Percentiles rank a stretch among this genome's conserved stretches.
phyloP scores from a whole-genome alignment of 2,113 vertebrate genomes.

The Lagopus muta region DNA sequence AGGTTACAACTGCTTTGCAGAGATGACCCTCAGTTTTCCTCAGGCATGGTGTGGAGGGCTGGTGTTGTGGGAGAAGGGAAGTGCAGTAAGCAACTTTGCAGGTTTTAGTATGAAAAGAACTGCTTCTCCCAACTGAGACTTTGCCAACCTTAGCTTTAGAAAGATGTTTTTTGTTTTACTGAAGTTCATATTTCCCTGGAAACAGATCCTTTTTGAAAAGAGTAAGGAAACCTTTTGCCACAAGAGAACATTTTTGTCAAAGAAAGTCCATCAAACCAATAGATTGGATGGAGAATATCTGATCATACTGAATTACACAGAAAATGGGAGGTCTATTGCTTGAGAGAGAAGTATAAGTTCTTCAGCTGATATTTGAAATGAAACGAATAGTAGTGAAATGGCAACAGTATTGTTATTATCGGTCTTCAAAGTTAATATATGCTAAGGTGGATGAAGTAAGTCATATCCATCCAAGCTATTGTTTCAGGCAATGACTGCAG shows the following conservation, averaged over 20 bases:
- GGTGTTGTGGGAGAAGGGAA: neutral
- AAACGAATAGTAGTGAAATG: neutral
- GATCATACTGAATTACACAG: neutral
- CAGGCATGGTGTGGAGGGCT: neutral
- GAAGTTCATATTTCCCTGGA: neutral
- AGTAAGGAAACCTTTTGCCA: neutral
- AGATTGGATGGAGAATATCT: neutral
- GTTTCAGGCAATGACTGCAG: slow-evolving; percentile 24
- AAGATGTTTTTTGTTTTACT: neutral
- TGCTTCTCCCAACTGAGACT: neutral
- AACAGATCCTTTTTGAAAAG: neutral
- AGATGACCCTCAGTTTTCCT: neutral
- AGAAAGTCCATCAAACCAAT: neutral
- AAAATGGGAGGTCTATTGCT: neutral
- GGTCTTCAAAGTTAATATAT: neutral
- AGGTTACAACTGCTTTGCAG: neutral
- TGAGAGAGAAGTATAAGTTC: neutral
- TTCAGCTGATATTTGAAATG: neutral
- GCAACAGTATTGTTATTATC: neutral
- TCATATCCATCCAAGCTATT: neutral
- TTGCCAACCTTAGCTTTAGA: neutral
- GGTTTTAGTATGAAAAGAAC: neutral
- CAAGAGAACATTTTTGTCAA: neutral
- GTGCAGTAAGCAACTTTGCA: neutral
- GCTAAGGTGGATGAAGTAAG: neutral